Evolutionary conservation across 92 coral and sea anemone genomes (phyloP).

Genomic region (Hydrozoanthus gracilis): DNA sequence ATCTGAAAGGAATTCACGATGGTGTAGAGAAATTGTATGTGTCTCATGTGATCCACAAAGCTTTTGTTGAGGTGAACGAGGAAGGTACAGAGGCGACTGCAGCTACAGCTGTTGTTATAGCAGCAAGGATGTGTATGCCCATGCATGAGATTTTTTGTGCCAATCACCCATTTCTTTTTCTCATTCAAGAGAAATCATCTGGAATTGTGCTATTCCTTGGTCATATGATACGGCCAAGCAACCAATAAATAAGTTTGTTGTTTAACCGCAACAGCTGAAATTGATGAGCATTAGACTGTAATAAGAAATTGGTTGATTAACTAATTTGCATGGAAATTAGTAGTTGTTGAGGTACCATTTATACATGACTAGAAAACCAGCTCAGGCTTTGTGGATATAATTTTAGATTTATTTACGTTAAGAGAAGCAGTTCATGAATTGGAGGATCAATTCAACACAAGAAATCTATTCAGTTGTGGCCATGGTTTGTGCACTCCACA

Average conservation of each 20-base stretch:
- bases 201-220: conserved; percentile 81
- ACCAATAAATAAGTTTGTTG: not conserved
- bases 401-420: no score
- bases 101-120: conserved; percentile 78
- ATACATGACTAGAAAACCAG: no score
- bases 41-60: conserved; percentile 77
- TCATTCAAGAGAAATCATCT: conserved; percentile 72
- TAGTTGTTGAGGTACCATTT: no score
- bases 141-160: conserved; percentile 66
- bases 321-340: no score
- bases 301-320: no score
- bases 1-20: conserved; percentile 72
- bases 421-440: no score
- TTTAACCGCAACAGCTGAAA: no score
- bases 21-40: conserved; percentile 69
- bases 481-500: no score
- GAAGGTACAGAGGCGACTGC: conserved; percentile 97
- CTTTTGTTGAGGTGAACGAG: conserved; percentile 94
- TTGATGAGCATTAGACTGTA: no score
- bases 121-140: conserved; percentile 41
- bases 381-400: no score
- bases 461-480: no score
- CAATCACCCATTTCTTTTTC: conserved; percentile 89
- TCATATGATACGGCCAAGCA: conserved; percentile 69
- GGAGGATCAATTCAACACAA: no score